Percentiles rank a stretch among this genome's conserved stretches.
Conservation (phyloP, 2,113 vertebrate species). For the Spilogale gracilis region DNA sequence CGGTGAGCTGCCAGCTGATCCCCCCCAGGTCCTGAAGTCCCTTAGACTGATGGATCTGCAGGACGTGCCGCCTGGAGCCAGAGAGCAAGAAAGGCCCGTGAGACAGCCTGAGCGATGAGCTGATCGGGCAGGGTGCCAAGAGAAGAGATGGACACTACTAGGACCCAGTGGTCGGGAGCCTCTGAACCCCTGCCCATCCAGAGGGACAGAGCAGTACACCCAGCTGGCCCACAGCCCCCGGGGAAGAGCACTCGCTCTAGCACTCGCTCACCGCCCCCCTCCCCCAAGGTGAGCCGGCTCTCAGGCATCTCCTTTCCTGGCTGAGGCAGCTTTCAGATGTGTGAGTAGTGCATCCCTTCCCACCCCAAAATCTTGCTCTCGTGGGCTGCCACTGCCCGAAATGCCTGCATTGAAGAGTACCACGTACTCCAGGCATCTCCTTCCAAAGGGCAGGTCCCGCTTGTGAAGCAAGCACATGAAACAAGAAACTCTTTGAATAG, state of each 20-base stretch:
- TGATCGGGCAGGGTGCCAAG: neutral
- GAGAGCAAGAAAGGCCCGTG: neutral
- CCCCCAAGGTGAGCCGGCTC: neutral
- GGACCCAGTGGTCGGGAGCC: neutral
- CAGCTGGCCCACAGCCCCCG: neutral
- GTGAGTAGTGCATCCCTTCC: neutral
- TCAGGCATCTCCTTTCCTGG: neutral
- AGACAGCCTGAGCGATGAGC: neutral
- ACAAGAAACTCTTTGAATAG: neutral
- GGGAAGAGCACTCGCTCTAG: neutral
- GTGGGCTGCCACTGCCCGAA: neutral
- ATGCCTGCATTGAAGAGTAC: neutral
- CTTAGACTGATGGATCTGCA: conserved; percentile 94
- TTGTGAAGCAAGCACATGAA: neutral
- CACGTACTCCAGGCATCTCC: neutral
- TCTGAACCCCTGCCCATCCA: neutral
- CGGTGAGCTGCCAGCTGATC: conserved; percentile 96
- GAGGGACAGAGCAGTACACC: neutral
- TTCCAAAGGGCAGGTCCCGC: neutral
- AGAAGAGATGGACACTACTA: neutral
- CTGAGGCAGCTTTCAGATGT: neutral
- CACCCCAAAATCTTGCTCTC: neutral
- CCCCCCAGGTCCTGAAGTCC: conserved; percentile 96
- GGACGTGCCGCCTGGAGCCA: conserved; percentile 92
- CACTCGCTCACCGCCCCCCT: neutral